These are phyloP conservation scores for Stegodyphus mimosarum DNA, from an alignment of 1,140 invertebrate species.

Conservation along the genomic window DNA sequence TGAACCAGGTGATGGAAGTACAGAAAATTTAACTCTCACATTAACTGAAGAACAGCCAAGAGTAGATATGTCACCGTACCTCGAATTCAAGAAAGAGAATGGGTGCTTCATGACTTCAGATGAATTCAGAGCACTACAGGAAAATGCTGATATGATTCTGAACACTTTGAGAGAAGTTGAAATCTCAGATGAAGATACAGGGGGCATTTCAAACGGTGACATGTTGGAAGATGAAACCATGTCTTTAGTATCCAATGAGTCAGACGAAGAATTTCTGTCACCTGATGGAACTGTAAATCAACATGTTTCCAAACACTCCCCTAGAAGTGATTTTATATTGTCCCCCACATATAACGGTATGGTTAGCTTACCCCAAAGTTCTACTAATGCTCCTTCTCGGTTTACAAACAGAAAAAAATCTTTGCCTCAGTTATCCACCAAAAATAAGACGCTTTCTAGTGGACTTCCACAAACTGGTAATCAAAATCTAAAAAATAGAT, in stretches of 20 bases:
- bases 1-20: conserved; percentile 40
- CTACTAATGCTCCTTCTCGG: background rate
- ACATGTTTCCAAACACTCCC: background rate
- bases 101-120: conserved; percentile 65
- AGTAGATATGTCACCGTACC: background rate
- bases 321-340: background rate
- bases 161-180: conserved; percentile 70
- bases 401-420: background rate
- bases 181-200: conserved; percentile 39
- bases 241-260: conserved; percentile 77
- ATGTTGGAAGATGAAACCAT: conserved; percentile 76
- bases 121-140: conserved; percentile 68
- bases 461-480: background rate
- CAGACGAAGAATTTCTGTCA: conserved; percentile 69
- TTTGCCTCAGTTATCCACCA: background rate
- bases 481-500: background rate
- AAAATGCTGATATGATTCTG: conserved; percentile 73
- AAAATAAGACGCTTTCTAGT: background rate
- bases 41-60: conserved; percentile 22
- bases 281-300: conserved; percentile 5
- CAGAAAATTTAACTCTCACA: conserved; percentile 43
- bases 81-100: conserved; percentile 11
- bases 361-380: conserved; percentile 18
- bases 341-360: conserved; percentile 39
- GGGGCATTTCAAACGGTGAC: conserved; percentile 63